Base-by-base conservation (phyloP, 2,888 invertebrate species). In the Leucoptera coffeella region DNA sequence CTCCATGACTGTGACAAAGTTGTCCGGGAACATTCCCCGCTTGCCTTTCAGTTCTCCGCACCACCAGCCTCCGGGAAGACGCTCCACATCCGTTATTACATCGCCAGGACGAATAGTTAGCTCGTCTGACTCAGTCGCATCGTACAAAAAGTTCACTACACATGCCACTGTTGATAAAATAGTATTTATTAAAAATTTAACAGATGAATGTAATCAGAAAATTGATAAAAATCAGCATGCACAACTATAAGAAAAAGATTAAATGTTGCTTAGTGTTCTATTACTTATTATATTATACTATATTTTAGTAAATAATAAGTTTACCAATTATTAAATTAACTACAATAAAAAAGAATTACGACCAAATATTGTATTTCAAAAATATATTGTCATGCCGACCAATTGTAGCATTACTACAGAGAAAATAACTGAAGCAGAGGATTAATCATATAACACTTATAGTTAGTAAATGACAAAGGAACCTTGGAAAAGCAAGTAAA, bases 21-120 rank as follows among this genome's bases (percentile, higher is more conserved):
- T 93, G 53, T 93, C 92, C 3, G 93, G 93, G 62, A 94, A 94
- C 78, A 93, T 81, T 42, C 93, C 93, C 33, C 78, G 78, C 43
- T 82, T 80, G 31, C 89, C 88, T 31, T 69, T 72, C 28, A 92
- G 62, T 31, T 82, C 82, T n/a, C 93, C 93, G 53, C 87, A 81
- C 86, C 87, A 91, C 92, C 94, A 94, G 32, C 92, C 92, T 29
- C 86, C 89, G 14, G 81, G 74, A 42, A 83, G 76, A 39, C 80
- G 75, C 42, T 80, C 77, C 27, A 92, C 87, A 47, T 86, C 84
- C 36, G 79, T 80, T 41, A 93, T 80, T 34, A 89, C 73, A 56
- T 91, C 89, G 30, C 92, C 92, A 42, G 84, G 85, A 37, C 78
- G 75, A 36, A 93, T 75, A 23, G 84, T 81, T 47, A 93, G 62